These are phyloP conservation scores for Dysmachus trigonus DNA, from an alignment of 2,888 invertebrate genomes.

Conservation along the genomic window DNA sequence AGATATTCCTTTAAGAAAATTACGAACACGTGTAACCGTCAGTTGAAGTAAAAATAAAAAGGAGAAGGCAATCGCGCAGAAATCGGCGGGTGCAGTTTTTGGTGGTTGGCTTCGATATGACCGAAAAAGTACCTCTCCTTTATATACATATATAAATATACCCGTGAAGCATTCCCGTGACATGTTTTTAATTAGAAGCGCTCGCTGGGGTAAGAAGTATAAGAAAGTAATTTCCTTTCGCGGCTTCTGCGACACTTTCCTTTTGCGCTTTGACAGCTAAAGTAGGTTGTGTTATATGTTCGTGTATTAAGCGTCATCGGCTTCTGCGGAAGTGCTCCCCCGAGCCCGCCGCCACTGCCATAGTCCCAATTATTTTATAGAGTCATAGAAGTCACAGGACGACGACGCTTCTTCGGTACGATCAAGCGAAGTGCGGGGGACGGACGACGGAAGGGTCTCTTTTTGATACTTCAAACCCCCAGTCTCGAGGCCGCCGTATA, in stretches of 20 bases:
- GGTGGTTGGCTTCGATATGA: not conserved
- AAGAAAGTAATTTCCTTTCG: slow-evolving; percentile 34
- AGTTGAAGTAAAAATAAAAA: not conserved
- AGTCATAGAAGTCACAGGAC: not conserved
- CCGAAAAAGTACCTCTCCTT: not conserved
- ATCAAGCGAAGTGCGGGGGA: not conserved
- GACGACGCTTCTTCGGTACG: not conserved
- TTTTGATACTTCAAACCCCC: not conserved
- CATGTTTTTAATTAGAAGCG: slow-evolving; percentile 41
- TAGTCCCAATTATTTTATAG: not conserved
- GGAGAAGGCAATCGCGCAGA: not conserved
- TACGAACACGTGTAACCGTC: slow-evolving; percentile 29
- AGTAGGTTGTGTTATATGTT: not conserved
- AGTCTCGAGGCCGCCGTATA: not conserved
- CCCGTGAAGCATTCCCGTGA: not conserved
- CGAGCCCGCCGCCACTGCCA: not conserved
- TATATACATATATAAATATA: not conserved
- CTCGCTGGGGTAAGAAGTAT: not conserved
- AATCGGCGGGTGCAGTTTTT: slow-evolving; percentile 3
- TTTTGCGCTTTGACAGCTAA: slow-evolving; percentile 5
- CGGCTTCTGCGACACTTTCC: not conserved
- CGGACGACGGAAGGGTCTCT: not conserved
- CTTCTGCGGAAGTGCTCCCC: not conserved
- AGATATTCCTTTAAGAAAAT: not conserved
- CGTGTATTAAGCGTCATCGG: not conserved